Percentiles rank a stretch among this genome's conserved stretches.
Conservation (phyloP, 2,888 invertebrate species). For the Tetramorium bicarinatum region DNA sequence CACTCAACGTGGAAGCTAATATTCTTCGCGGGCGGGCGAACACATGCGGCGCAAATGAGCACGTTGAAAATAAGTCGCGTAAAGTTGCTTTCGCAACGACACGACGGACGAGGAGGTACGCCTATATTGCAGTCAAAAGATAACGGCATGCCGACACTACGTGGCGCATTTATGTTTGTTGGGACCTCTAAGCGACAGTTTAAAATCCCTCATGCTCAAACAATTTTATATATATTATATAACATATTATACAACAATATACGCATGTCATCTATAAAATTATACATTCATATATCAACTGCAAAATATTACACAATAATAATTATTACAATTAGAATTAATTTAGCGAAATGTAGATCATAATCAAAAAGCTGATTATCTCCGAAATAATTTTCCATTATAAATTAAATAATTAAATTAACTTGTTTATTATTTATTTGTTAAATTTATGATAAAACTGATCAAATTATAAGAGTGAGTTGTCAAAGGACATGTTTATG, state of each 20-base stretch:
- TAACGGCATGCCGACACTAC: slow-evolving; percentile 66
- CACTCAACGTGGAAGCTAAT: slow-evolving; percentile 34
- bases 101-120: slow-evolving; percentile 39
- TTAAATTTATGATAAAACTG: slow-evolving; percentile 14
- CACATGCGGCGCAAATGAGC: slow-evolving; percentile 50
- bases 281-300: not conserved
- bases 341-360: not conserved
- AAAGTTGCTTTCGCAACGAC: slow-evolving; percentile 51
- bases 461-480: not conserved
- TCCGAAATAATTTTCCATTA: not conserved
- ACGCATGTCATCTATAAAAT: not conserved
- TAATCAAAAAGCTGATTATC: not conserved
- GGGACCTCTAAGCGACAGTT: not conserved
- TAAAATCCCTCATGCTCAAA: not conserved
- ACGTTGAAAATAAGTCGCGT: slow-evolving; percentile 55
- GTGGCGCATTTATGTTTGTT: slow-evolving; percentile 32
- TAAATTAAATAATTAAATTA: not conserved
- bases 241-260: not conserved
- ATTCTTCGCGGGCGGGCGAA: slow-evolving; percentile 40
- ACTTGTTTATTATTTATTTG: not conserved
- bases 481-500: not conserved
- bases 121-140: slow-evolving; percentile 59
- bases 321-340: not conserved
- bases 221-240: not conserved
- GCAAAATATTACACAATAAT: not conserved